These are phyloP conservation scores for Hoplostethus atlanticus DNA, from an alignment of 2,797 vertebrate genomes.

Conservation along the genomic window DNA sequence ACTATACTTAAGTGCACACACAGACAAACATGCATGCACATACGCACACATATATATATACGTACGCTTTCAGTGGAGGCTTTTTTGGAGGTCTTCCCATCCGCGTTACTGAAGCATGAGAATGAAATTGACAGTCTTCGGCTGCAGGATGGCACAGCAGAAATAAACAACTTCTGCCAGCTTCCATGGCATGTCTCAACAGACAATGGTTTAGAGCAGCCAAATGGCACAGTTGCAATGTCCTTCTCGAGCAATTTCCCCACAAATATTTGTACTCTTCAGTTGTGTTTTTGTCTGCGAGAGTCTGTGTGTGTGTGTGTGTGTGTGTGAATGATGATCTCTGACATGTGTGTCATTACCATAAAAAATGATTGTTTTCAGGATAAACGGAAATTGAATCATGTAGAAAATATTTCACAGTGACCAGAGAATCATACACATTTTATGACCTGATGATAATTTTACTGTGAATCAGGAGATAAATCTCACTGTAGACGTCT, in stretches of 20 bases:
- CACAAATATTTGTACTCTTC: conserved; percentile 68
- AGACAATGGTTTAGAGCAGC: conserved; percentile 68
- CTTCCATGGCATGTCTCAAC: conserved; percentile 70
- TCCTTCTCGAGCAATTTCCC: conserved; percentile 72
- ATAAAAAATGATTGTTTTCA: conserved; percentile 1
- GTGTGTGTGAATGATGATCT: conserved; percentile 13
- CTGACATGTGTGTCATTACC: conserved; percentile 47
- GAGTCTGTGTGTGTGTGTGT: conserved; percentile 11
- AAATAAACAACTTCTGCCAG: conserved; percentile 72
- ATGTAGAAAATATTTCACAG: neutral
- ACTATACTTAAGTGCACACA: conserved; percentile 22
- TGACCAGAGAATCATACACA: conserved; percentile 2
- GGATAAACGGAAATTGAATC: neutral
- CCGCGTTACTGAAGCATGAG: conserved; percentile 80
- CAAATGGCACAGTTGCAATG: conserved; percentile 75
- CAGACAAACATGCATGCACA: neutral
- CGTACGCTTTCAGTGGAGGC: conserved; percentile 53
- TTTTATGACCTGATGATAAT: conserved; percentile 13
- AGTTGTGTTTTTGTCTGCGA: conserved; percentile 26
- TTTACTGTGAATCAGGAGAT: neutral
- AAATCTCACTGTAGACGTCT: conserved; percentile 18
- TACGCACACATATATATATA: conserved; percentile 3
- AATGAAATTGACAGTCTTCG: conserved; percentile 82
- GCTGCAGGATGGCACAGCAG: conserved; percentile 71
- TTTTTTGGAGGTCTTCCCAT: conserved; percentile 71